Percentiles rank a stretch among this genome's conserved stretches.
These are phyloP conservation scores for Teleiodes luculella DNA, from an alignment of 2,888 invertebrate species.

Conservation along the genomic window DNA sequence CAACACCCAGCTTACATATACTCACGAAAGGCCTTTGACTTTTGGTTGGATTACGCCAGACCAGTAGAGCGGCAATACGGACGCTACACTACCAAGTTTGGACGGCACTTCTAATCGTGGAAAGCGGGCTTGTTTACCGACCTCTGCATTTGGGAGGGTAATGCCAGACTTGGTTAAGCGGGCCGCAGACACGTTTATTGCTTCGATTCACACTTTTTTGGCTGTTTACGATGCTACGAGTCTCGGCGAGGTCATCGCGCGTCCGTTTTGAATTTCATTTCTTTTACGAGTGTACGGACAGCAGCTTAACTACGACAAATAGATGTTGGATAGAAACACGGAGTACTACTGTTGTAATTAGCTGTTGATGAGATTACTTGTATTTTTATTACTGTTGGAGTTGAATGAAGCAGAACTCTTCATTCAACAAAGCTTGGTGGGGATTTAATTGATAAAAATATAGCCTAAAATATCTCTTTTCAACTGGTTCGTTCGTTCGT, in stretches of 20 bases:
- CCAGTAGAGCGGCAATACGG: not conserved
- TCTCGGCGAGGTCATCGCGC: slow-evolving; percentile 58
- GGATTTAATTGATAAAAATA: too few species aligned
- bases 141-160: not conserved
- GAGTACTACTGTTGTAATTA: too few species aligned
- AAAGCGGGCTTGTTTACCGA: not conserved
- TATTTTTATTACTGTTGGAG: too few species aligned
- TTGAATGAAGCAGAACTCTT: too few species aligned
- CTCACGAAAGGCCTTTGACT: not conserved
- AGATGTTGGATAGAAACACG: too few species aligned
- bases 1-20: slow-evolving; percentile 11
- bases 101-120: not conserved
- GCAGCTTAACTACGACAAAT: not conserved
- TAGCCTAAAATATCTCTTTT: too few species aligned
- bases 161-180: slow-evolving; percentile 42
- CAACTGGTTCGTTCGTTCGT: too few species aligned
- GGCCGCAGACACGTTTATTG: slow-evolving; percentile 65
- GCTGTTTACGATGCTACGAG: slow-evolving; percentile 68
- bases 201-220: slow-evolving; percentile 68
- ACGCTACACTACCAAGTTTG: not conserved
- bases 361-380: too few species aligned
- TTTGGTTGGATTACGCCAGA: not conserved
- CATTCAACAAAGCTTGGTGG: too few species aligned
- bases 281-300: slow-evolving; percentile 29
- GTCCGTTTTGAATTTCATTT: slow-evolving; percentile 61